A percentile compares a stretch with the other conserved stretches of the same genome.
Conservation (phyloP, 2,888 invertebrate genomes). For the Andrena flavipes region DNA sequence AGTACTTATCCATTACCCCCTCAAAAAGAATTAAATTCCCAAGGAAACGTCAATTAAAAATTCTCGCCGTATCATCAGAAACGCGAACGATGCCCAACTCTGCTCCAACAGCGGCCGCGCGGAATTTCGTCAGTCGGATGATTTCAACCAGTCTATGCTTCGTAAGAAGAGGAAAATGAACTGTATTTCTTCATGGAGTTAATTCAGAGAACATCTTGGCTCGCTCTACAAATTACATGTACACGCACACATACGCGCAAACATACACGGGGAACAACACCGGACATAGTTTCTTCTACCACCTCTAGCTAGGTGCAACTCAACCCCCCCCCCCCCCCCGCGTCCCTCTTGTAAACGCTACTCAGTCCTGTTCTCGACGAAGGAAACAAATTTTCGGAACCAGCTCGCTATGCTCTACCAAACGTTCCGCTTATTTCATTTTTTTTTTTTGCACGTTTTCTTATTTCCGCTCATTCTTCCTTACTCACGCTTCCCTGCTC, state of each 20-base stretch:
- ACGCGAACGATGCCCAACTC: constrained; percentile 15
- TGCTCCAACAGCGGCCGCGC: background rate
- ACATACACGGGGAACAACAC: constrained; percentile 9
- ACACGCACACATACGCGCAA: constrained; percentile 12
- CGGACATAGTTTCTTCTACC: background rate
- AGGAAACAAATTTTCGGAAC: constrained; percentile 28
- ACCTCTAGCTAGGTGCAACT: constrained; percentile 15
- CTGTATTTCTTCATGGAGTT: constrained; percentile 56
- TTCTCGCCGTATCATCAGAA: background rate
- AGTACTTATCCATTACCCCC: no score
- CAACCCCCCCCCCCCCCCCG: no score
- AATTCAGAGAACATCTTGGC: constrained; percentile 43
- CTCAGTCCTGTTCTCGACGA: constrained; percentile 73
- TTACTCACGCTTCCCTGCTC: constrained; percentile 16
- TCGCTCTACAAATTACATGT: constrained; percentile 51
- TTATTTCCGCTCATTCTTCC: background rate
- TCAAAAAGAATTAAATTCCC: no score
- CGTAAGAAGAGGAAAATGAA: constrained; percentile 58
- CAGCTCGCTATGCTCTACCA: constrained; percentile 8
- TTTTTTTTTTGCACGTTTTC: constrained; percentile 26
- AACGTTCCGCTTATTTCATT: constrained; percentile 13
- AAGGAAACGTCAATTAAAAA: no score
- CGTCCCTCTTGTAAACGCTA: constrained; percentile 66
- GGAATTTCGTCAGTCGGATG: constrained; percentile 25
- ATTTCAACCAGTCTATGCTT: constrained; percentile 42